A percentile compares a stretch with the other conserved stretches of the same genome.
These are phyloP conservation scores for Porites evermanni DNA, from an alignment of 92 coral and sea anemone genomes.

Conservation along the genomic window DNA sequence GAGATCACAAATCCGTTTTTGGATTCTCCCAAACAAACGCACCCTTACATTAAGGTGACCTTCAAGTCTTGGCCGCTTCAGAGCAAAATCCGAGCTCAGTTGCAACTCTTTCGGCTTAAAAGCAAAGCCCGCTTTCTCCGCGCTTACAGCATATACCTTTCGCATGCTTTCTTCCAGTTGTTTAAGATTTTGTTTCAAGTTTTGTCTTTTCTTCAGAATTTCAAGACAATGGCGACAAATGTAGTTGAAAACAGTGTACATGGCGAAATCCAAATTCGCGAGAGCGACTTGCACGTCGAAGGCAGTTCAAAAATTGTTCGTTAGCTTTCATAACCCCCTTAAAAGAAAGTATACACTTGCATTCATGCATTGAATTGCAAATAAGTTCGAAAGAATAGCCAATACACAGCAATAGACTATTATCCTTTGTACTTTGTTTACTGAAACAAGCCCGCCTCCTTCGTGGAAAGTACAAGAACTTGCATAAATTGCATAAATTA, in stretches of 20 bases:
- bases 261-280: slow-evolving; percentile 36
- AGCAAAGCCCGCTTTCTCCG: slow-evolving; percentile 10
- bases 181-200: slow-evolving; percentile 11
- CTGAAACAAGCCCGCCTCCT: too few relatives aligned
- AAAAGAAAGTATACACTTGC: neutral
- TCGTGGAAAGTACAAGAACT: too few relatives aligned
- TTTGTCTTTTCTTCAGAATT: slow-evolving; percentile 30
- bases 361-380: too few relatives aligned
- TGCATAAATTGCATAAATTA: too few relatives aligned
- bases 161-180: neutral
- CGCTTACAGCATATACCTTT: neutral
- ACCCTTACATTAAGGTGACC: too few relatives aligned
- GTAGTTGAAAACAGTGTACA: slow-evolving; percentile 3
- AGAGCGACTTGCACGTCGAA: slow-evolving; percentile 34
- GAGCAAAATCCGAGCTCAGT: neutral
- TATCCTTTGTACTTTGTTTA: too few relatives aligned
- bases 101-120: neutral
- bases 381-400: too few relatives aligned
- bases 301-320: slow-evolving; percentile 27
- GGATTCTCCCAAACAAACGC: too few relatives aligned
- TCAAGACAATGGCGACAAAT: slow-evolving; percentile 40
- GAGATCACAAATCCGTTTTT: too few relatives aligned
- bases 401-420: too few relatives aligned
- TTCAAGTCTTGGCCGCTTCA: neutral
- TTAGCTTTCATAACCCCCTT: slow-evolving; percentile 27